phyloP scores from a whole-genome alignment of 2,113 vertebrate genomes.

The Alethe diademata region DNA sequence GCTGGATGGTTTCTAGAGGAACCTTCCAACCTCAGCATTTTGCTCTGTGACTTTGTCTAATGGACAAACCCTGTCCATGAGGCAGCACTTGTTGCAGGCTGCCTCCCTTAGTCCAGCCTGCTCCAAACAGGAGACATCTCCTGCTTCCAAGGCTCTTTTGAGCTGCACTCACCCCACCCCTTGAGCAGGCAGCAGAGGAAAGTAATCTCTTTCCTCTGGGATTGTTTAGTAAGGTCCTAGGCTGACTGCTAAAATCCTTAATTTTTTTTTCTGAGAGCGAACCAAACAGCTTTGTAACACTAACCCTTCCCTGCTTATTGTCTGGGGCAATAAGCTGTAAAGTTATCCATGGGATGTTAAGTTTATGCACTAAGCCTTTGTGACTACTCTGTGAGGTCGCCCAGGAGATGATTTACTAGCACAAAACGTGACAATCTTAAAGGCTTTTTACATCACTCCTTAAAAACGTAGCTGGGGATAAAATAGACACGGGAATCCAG shows the following conservation, averaged over 20 bases:
- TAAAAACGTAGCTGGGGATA: background rate
- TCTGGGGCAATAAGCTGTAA: background rate
- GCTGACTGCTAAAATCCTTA: background rate
- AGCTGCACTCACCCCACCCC: background rate
- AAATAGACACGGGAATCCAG: background rate
- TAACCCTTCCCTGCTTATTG: background rate
- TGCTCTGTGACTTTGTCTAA: background rate
- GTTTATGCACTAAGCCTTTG: background rate
- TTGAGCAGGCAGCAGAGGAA: background rate
- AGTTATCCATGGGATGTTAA: background rate
- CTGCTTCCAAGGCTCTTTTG: background rate
- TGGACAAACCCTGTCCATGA: rapidly evolving
- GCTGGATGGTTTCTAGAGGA: background rate
- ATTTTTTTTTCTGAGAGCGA: background rate
- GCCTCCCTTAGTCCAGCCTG: background rate
- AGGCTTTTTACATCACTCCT: background rate
- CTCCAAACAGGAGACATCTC: background rate
- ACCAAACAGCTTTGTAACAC: background rate
- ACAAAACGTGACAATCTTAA: background rate
- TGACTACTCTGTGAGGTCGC: background rate
- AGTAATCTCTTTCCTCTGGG: background rate
- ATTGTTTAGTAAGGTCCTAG: background rate
- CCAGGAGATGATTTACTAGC: background rate
- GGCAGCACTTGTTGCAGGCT: background rate
- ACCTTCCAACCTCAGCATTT: background rate